Evolutionary conservation across 2,797 vertebrate genomes (phyloP).

Genomic region (Etheostoma perlongum): DNA sequence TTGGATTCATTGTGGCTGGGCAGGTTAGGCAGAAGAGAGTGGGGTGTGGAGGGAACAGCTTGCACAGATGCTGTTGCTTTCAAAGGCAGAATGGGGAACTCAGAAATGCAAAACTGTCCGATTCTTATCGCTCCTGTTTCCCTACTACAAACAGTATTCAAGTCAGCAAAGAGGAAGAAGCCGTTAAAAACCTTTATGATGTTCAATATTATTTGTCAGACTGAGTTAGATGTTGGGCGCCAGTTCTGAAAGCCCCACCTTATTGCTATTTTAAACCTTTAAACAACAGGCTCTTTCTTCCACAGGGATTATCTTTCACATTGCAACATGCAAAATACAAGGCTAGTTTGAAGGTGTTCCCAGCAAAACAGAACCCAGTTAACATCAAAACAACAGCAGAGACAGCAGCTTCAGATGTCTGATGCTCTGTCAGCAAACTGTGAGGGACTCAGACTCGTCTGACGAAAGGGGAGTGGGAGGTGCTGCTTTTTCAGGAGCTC

Average conservation of each 20-base stretch:
- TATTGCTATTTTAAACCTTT: background rate
- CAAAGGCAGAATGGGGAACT: conserved; percentile 81
- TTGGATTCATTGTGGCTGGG: conserved; percentile 44
- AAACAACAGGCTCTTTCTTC: background rate
- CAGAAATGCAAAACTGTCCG: conserved; percentile 80
- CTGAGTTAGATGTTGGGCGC: background rate
- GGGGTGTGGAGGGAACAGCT: conserved; percentile 39
- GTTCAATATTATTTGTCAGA: conserved; percentile 18
- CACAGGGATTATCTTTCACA: background rate
- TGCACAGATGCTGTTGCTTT: conserved; percentile 67
- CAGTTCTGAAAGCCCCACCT: conserved; percentile 5
- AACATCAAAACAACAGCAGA: conserved; percentile 60
- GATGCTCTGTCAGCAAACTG: conserved; percentile 66
- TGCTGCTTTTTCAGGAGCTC: conserved; percentile 43
- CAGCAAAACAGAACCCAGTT: conserved; percentile 32
- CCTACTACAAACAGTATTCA: conserved; percentile 66
- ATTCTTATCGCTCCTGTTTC: conserved; percentile 75
- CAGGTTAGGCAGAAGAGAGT: conserved; percentile 80
- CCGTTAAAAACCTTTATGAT: conserved; percentile 29
- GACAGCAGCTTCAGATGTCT: conserved; percentile 37
- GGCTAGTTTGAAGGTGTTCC: conserved; percentile 25
- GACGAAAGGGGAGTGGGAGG: conserved; percentile 18
- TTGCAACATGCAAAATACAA: background rate
- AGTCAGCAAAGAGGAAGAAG: conserved; percentile 68
- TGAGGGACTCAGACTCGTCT: conserved; percentile 47